Evolutionary conservation across 2,797 vertebrate species (phyloP).

Genomic region (Botia kubotai): DNA sequence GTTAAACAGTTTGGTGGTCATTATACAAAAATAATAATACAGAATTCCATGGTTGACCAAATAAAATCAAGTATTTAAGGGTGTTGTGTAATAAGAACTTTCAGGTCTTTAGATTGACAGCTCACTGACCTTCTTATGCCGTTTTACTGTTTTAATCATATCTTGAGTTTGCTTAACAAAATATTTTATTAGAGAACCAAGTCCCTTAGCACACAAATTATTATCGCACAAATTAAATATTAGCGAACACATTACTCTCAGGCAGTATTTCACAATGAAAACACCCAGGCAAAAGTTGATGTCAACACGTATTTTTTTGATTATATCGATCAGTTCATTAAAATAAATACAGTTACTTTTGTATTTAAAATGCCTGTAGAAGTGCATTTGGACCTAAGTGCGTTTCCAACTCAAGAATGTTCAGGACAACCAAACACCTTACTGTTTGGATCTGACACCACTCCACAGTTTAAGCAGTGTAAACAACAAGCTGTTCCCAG

Average conservation of each 20-base stretch:
- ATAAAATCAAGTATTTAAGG: background rate
- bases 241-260: too few species aligned
- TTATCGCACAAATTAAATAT: too few species aligned
- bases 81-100: background rate
- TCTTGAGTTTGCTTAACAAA: too few species aligned
- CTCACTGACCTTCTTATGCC: background rate
- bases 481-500: constrained; percentile 14
- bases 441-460: constrained; percentile 43
- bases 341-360: background rate
- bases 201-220: too few species aligned
- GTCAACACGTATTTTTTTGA: too few species aligned
- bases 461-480: constrained; percentile 55
- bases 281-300: too few species aligned
- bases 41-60: background rate
- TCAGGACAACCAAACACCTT: constrained; percentile 34
- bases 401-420: background rate
- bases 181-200: too few species aligned
- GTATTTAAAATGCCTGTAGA: background rate
- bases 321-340: background rate
- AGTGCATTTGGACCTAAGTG: background rate
- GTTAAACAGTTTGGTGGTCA: background rate
- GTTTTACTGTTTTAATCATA: too few species aligned
- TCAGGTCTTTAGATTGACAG: background rate
- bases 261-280: too few species aligned
- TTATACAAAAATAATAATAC: background rate